phyloP scores from a whole-genome alignment of 1,140 invertebrate species.

The Triops cancriformis region DNA sequence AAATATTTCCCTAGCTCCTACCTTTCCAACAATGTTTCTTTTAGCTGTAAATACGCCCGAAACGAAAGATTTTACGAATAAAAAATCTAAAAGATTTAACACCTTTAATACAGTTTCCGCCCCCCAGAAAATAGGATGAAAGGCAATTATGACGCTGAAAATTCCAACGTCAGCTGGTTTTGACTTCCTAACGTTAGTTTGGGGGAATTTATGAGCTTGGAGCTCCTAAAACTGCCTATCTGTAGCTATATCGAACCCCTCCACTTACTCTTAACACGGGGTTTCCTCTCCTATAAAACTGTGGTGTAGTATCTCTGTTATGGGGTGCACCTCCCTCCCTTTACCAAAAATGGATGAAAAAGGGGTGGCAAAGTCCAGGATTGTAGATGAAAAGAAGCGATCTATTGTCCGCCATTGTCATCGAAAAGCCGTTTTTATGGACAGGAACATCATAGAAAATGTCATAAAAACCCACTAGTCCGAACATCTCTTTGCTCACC shows the following conservation, averaged over 20 bases:
- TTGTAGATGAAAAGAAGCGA: background rate
- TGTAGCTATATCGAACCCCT: constrained; percentile 3
- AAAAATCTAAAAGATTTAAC: too few relatives aligned
- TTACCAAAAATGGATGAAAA: background rate
- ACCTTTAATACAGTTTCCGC: too few relatives aligned
- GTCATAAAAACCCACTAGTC: background rate
- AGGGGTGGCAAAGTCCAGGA: background rate
- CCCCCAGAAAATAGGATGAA: background rate
- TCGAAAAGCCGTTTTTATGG: background rate
- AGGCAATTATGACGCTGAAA: background rate
- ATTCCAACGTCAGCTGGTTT: background rate
- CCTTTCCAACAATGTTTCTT: too few relatives aligned
- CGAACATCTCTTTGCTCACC: background rate
- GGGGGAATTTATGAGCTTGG: background rate
- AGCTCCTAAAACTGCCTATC: background rate
- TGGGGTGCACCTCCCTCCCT: too few relatives aligned
- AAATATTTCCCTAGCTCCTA: too few relatives aligned
- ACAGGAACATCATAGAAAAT: background rate
- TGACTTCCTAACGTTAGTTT: background rate
- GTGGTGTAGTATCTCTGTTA: too few relatives aligned
- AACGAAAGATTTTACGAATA: too few relatives aligned
- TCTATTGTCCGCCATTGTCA: background rate
- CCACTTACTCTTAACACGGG: background rate
- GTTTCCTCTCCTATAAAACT: background rate
- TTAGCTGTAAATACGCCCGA: too few relatives aligned